Base-by-base conservation (phyloP, 2,113 vertebrate genomes). In the Stegastes partitus region DNA sequence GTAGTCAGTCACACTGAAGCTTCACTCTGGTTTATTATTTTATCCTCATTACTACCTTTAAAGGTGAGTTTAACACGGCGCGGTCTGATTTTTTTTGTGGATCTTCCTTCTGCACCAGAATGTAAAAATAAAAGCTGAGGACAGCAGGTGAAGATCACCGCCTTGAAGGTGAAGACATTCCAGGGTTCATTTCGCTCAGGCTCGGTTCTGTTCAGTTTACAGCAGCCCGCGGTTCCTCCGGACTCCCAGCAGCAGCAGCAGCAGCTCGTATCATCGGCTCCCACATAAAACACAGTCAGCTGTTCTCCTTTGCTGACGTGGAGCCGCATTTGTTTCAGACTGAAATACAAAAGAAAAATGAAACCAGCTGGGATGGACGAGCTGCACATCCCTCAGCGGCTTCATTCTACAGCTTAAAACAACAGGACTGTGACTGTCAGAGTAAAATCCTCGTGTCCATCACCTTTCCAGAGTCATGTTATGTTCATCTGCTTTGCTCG, bases 201-300 rank as follows among this genome's bases (percentile, higher is more conserved):
- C 50, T 76, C 16, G 37, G 6, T 37, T 64, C n/a, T 22, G 11
- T 68, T 71, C 0, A 22, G 39, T 37, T 22, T 31, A 2, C 23
- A n/a, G n/a, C 37, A 11, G 6, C 7, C 21, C 55, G 6, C 42
- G 31, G 11, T n/a, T 64, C 37, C 39, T 50, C 53, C 47, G 55
- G n/a, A 12, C 18, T 9, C 25, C 10, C 23, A 45, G 45, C 49
- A 55, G 47, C 2, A 0, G 22, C 2, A 42, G 58, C 21, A 53
- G 5, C 25, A 54, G 5, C 42, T 15, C 42, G 31, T 19, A 31
- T 74, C 58, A 59, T n/a, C 37, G 37, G 26, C 26, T 58, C 28
- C 64, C 22, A 15, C 23, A 81, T 45, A 45, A 16, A 80, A 71
- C 75, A 57, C 18, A 73, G 28, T 70, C 79, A 77, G 71, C 57